A percentile compares a stretch with the other conserved stretches of the same genome.
Evolutionary conservation across 1,140 invertebrate species (phyloP).

Genomic region (Pseudomyrmex sp.): DNA sequence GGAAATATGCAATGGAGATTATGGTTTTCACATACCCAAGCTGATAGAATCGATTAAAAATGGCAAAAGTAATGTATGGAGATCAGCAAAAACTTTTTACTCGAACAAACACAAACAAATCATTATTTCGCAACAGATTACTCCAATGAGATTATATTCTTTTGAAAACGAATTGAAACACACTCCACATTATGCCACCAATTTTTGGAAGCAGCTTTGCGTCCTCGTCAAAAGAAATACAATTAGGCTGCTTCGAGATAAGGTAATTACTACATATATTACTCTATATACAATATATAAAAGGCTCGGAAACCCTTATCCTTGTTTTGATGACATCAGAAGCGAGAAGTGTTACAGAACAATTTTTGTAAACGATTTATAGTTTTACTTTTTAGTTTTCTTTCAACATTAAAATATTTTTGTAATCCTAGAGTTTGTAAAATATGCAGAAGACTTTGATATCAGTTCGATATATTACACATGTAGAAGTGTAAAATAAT

Average conservation of each 20-base stretch:
- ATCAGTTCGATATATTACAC: no score
- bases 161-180: conserved; percentile 23
- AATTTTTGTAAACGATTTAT: no score
- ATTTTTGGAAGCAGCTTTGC: conserved; percentile 87
- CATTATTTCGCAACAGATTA: conserved; percentile 10
- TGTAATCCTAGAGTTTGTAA: no score
- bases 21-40: conserved; percentile 88
- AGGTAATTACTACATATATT: conserved; percentile 68
- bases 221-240: conserved; percentile 87
- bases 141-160: conserved; percentile 43
- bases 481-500: no score
- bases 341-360: no score
- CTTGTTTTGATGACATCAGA: no score
- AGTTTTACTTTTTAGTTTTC: no score
- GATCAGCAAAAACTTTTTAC: conserved; percentile 60
- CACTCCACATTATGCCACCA: conserved; percentile 82
- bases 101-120: conserved; percentile 18
- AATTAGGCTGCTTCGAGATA: conserved; percentile 82
- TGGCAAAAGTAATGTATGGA: conserved; percentile 88
- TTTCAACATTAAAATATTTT: no score
- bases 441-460: no score
- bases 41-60: conserved; percentile 89
- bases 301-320: no score
- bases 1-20: conserved; percentile 93
- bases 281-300: no score